Base-by-base conservation (phyloP, 1,140 invertebrate genomes). In the Lepidostoma basale region DNA sequence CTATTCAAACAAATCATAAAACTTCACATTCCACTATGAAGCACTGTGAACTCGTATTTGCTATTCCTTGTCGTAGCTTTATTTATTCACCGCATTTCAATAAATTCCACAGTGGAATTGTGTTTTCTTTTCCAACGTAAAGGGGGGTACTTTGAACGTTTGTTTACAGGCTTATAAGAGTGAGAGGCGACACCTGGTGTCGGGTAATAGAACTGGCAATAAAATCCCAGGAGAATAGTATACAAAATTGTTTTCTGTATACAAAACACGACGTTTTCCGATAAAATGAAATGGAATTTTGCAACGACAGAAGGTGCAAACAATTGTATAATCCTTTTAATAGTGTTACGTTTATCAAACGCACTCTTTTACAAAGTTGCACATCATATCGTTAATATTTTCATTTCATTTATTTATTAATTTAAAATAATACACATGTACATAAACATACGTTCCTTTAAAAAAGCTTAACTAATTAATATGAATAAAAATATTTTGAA, bases 191-290 rank as follows among this genome's bases (percentile, higher is more conserved):
- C 56, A 60, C 56, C 56, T 60, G 56, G 56, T 60, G 22, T 26
- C 39, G 6, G 6, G 22, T 1, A 26, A 26, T 44, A 59, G 18
- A 36, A 60, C 36, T n/a, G 18, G 39, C 36, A 40, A 42, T 40
- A 40, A 60, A 60, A 60, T 40, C 56, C 23, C 56, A 8, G n/a
- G 36, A n/a, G 56, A 42, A 60, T 60, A 40, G 22, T 60, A 42
- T 40, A 8, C 23, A 12, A 22, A 42, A 60, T 60, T 60, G 56
- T 42, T 22, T 40, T 40, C 6, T 8, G 26, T 14, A 22, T 28
- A 40, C 25, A 14, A 42, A 42, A 60, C 36, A 42, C 39, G 25
- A 42, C 42, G 18, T 18, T 42, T 60, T 40, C 14, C 20, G 52
- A 56, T 56, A 56, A 33, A 56, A 56, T 39, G 20, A 33, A 30